Evolutionary conservation across 1,140 invertebrate genomes (phyloP), one percentile per base, ranked within the genome.

Genomic region (Ylistrum balloti): DNA sequence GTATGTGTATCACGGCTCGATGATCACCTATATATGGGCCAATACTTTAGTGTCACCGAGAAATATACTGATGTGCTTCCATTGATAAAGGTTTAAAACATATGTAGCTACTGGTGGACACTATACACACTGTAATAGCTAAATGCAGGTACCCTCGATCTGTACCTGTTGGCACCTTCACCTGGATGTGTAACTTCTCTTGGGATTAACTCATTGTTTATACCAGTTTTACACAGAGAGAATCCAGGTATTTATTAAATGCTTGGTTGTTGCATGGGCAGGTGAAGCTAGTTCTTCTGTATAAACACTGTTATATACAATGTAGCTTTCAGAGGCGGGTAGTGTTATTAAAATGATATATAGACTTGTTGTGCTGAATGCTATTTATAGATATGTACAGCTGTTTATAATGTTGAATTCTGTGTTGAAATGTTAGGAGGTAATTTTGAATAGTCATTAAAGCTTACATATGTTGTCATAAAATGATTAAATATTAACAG

Each of bases 11-110:
- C 56, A 74, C n/a, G 56, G 56, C 17, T 74, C 56, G 17, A 9
- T 28, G 56, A 74, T 28, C n/a, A 74, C 56, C 56, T 74, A 74
- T n/a, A 74, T 74, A 74, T 74, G 56, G 56, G 56, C 56, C 56
- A 74, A 74, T 45, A 28, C 56, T n/a, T 74, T 3, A 74, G 56
- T 74, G 56, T 74, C 56, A 74, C 56, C 22, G 56, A 28, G 56
- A n/a, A 38, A 38, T 28, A 74, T 74, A 74, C 56, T 74, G 56
- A 74, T 74, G 56, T 74, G 56, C n/a, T 74, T 74, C 22, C 22
- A 28, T 74, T 74, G 56, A 74, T 74, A 74, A 22, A 56, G 45
- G 22, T 56, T 56, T 56, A 56, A 74, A 74, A 74, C 56, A 74
- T 74, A 74, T 74, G n/a, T 74, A 74, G 56, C 56, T 74, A 74